Base-by-base conservation (phyloP, 2,797 vertebrate genomes). In the Valencia hispanica region DNA sequence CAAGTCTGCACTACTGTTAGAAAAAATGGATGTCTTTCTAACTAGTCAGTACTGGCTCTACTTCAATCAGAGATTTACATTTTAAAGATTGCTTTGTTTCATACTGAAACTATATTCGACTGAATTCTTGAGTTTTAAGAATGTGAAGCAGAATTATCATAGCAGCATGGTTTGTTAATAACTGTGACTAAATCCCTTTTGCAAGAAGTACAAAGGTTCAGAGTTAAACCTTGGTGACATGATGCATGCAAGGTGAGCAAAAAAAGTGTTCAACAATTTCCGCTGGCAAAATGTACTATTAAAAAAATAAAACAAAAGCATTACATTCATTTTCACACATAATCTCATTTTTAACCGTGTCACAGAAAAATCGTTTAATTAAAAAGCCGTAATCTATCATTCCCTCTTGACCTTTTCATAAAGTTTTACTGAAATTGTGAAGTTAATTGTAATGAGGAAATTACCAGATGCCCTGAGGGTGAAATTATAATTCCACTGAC, bases 321-420 rank as follows among this genome's bases (percentile, higher is more conserved):
- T 74, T 71, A 34, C 14, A 77, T 86, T 75, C 47, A 53, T 78
- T 48, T 84, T 61, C 59, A 76, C 66, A 74, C 30, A 30, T 36
- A 69, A 77, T 79, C 72, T 85, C 22, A 73, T 77, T 86, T 86
- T 81, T 27, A 80, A 78, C 59, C 1, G 9, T 74, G 75, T 79
- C 65, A 78, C 34, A 77, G 57, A 57, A 63, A 77, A 83, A 72
- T 57, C 30, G 32, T 72, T 30, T 84, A 89, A 89, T 93, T 87
- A 89, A 81, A 90, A 68, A 81, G 72, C 71, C 65, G 84, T 86
- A 88, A 93, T 93, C 86, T 78, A 89, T 92, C 89, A 92, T 80
- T 91, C 84, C 77, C 78, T 74, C 77, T 82, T 92, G 93, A 92
- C 89, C 93, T 94, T 94, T 94, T 74, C 84, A 83, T 25, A 87